phyloP scores from a whole-genome alignment of 2,888 invertebrate species.

The Macrosiphum euphorbiae region DNA sequence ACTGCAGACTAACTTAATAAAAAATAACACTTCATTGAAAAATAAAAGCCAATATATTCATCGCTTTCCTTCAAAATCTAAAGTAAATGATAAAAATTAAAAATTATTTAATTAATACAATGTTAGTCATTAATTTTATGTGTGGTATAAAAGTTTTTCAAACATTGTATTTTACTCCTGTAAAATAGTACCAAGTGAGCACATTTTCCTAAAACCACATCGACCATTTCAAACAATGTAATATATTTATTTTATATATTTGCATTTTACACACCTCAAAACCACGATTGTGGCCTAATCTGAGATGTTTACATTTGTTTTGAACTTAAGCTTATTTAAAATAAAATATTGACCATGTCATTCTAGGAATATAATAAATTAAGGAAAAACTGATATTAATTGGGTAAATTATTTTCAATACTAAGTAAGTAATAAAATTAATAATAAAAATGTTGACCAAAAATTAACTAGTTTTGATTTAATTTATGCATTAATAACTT shows the following conservation, averaged over 20 bases:
- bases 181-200: not conserved
- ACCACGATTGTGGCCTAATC: not conserved
- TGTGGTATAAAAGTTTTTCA: not conserved
- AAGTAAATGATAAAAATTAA: not conserved
- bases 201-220: constrained; percentile 6
- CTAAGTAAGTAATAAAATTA: not conserved
- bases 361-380: not conserved
- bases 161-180: not conserved
- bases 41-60: not conserved
- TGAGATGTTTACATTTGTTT: not conserved
- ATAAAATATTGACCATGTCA: not conserved
- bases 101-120: not conserved
- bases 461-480: not conserved
- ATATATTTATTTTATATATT: not conserved
- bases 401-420: not conserved
- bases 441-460: not conserved
- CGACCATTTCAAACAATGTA: not conserved
- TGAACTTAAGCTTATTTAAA: not conserved
- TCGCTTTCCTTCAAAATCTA: not conserved
- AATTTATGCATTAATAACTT: not conserved
- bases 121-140: not conserved
- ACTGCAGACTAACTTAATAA: not conserved
- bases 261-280: not conserved
- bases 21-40: not conserved
- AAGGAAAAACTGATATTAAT: not conserved